These are phyloP conservation scores for Zalophus californianus DNA, from an alignment of 2,797 vertebrate genomes.

Conservation along the genomic window DNA sequence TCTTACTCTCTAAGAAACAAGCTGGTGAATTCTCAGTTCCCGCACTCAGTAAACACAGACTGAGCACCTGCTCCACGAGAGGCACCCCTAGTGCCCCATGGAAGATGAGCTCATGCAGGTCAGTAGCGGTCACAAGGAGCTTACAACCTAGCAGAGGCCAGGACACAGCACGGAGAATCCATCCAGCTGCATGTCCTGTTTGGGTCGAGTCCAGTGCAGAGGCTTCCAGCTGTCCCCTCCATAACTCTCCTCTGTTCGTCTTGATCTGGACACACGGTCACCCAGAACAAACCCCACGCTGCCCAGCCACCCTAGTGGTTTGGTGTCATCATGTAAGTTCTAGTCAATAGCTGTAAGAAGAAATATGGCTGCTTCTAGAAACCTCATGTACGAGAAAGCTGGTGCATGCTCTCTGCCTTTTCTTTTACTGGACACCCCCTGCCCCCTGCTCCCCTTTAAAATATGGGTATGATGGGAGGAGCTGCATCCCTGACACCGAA, in stretches of 20 bases:
- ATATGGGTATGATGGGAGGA: background rate
- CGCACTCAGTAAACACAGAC: background rate
- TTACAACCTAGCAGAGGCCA: background rate
- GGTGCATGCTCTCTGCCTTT: background rate
- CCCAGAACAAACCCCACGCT: background rate
- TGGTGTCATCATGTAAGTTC: background rate
- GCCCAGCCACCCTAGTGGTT: background rate
- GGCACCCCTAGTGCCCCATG: accelerated
- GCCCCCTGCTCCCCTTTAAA: too few species aligned
- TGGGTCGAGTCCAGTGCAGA: background rate
- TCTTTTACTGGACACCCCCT: too few species aligned
- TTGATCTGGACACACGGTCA: background rate
- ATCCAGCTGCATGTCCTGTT: accelerated
- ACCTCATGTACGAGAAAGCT: too few species aligned
- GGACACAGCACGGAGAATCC: background rate
- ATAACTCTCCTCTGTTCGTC: background rate
- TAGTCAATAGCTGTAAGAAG: background rate
- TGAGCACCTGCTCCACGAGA: background rate
- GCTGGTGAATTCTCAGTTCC: background rate
- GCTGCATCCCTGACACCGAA: background rate
- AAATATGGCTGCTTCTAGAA: background rate
- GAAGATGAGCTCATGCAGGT: background rate
- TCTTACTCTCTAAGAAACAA: background rate
- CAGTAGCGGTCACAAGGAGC: background rate
- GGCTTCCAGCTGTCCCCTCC: background rate